Evolutionary conservation across 2,888 invertebrate species (phyloP).

Genomic region (Heliconius hortense): DNA sequence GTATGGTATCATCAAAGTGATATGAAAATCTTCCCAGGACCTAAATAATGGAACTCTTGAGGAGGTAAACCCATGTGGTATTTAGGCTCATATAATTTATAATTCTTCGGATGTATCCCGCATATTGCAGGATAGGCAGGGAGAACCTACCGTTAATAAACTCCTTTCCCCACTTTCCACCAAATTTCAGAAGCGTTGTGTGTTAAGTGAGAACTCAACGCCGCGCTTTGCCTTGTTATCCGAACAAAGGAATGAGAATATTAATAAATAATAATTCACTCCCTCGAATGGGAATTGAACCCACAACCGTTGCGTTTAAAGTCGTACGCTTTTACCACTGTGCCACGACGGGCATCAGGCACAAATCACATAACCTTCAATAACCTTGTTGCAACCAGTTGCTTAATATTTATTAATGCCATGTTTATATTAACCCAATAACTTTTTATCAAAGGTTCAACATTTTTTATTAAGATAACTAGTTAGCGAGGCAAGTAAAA

Average conservation of each 20-base stretch:
- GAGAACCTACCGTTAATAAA: neutral
- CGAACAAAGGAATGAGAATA: neutral
- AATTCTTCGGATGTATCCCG: neutral
- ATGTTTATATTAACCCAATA: neutral
- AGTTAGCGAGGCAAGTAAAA: neutral
- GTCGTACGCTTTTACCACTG: no score
- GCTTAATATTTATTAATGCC: neutral
- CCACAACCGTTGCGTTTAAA: neutral
- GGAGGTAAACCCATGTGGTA: neutral
- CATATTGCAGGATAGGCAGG: no score
- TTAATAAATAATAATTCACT: neutral
- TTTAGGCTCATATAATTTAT: neutral
- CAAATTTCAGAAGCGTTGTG: neutral
- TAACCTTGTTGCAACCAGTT: neutral
- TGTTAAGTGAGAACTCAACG: neutral
- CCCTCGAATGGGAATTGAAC: neutral
- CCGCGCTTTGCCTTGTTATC: neutral
- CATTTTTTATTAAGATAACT: neutral
- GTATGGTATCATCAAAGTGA: neutral
- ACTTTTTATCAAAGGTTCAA: slow-evolving; percentile 5
- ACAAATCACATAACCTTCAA: neutral
- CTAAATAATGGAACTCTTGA: neutral
- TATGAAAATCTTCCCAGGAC: neutral
- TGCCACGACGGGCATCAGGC: neutral
- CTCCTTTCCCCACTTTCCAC: neutral